Percentiles rank a stretch among this genome's conserved stretches.
phyloP scores from a whole-genome alignment of 2,888 invertebrate genomes.

The Nomada hirtipes region DNA sequence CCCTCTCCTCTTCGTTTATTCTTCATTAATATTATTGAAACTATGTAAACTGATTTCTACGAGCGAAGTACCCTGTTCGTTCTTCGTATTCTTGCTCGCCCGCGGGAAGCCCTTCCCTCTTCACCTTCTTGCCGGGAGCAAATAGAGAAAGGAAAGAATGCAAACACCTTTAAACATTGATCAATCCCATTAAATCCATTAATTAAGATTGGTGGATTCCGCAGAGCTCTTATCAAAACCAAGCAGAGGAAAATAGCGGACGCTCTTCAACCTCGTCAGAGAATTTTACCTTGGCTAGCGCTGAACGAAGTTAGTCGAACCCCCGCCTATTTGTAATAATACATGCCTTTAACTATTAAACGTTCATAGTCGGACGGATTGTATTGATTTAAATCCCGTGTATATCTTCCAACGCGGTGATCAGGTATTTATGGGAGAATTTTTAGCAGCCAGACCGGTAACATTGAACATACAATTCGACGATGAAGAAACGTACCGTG shows the following conservation, averaged over 20 bases:
- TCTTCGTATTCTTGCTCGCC: neutral
- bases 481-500: constrained; percentile 90
- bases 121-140: neutral
- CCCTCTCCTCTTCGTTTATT: neutral
- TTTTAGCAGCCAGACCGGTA: constrained; percentile 95
- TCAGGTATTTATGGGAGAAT: constrained; percentile 97
- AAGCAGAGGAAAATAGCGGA: constrained; percentile 62
- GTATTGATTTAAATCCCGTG: too few relatives aligned
- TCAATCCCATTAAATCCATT: constrained; percentile 5
- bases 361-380: neutral
- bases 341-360: neutral
- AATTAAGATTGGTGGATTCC: constrained; percentile 49
- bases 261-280: constrained; percentile 57
- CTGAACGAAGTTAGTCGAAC: constrained; percentile 66
- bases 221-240: constrained; percentile 58
- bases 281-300: constrained; percentile 67
- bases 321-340: neutral
- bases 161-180: constrained; percentile 21
- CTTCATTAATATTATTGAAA: constrained; percentile 6
- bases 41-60: constrained; percentile 10
- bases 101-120: neutral
- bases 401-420: constrained; percentile 5
- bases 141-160: neutral
- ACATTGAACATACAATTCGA: constrained; percentile 93
- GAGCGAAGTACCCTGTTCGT: neutral